These are phyloP conservation scores for Aleiodes alternator DNA, from an alignment of 2,888 invertebrate genomes.

Conservation along the genomic window DNA sequence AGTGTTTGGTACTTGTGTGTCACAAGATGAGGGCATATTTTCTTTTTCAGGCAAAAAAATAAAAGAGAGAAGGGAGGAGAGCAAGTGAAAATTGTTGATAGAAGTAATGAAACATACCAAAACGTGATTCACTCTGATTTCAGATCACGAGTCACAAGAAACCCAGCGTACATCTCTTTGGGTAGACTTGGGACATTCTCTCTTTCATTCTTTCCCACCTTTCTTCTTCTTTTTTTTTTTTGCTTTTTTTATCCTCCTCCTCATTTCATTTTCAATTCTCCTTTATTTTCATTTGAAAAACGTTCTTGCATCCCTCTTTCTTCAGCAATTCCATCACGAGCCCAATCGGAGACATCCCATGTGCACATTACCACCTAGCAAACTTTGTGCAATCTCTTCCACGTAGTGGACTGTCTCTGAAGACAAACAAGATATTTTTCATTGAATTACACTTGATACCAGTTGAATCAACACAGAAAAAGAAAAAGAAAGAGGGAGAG, in stretches of 20 bases:
- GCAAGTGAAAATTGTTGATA: conserved; percentile 35
- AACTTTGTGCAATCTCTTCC: conserved; percentile 34
- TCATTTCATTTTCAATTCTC: conserved; percentile 26
- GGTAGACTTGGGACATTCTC: conserved; percentile 33
- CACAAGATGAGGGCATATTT: no score
- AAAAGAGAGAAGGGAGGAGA: not conserved
- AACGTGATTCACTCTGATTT: conserved; percentile 51
- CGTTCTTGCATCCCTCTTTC: conserved; percentile 41
- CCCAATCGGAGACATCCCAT: conserved; percentile 61
- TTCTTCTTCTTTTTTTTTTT: conserved; percentile 1
- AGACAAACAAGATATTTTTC: conserved; percentile 31
- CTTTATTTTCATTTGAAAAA: not conserved
- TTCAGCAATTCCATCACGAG: conserved; percentile 63
- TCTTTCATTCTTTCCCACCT: conserved; percentile 25
- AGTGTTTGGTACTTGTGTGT: not conserved
- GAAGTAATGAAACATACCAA: conserved; percentile 17
- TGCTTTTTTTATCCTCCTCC: no score
- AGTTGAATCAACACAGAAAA: not conserved
- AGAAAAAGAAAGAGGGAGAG: no score
- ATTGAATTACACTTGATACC: conserved; percentile 28
- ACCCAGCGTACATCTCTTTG: conserved; percentile 39
- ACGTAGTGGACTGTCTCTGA: conserved; percentile 27
- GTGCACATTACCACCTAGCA: conserved; percentile 43
- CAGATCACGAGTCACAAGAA: conserved; percentile 51
- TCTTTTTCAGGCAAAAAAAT: no score